Percentiles rank a stretch among this genome's conserved stretches.
Conservation (phyloP, 2,797 vertebrate genomes). For the Intellagama lesueurii region DNA sequence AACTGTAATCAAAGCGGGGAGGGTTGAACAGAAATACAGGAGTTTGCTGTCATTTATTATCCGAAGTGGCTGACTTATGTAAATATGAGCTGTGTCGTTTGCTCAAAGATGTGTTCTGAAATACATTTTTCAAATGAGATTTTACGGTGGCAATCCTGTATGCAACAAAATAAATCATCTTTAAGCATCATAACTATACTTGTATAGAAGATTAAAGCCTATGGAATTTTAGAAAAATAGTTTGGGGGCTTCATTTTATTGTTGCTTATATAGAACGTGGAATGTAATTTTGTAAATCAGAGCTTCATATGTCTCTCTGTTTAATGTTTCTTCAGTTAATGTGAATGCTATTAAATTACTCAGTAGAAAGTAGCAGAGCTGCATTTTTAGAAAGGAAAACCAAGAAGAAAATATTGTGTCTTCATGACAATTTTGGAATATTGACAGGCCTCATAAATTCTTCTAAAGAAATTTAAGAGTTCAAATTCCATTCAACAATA, state of each 20-base stretch:
- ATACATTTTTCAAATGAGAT: neutral
- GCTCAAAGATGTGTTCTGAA: slow-evolving; percentile 9
- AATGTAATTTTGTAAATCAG: neutral
- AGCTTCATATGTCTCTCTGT: neutral
- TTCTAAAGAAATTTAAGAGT: neutral
- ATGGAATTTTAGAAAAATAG: neutral
- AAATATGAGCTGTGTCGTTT: neutral
- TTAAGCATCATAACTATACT: neutral
- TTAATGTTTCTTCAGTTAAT: neutral
- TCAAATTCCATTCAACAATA: neutral
- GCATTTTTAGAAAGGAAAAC: neutral
- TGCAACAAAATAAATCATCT: neutral
- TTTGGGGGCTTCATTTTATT: neutral
- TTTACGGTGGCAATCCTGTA: neutral
- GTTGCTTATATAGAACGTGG: neutral
- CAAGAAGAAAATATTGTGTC: neutral
- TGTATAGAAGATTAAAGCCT: neutral
- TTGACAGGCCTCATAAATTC: neutral
- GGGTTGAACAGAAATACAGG: neutral
- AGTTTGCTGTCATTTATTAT: neutral
- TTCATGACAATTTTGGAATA: neutral
- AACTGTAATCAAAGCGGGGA: neutral
- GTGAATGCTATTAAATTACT: neutral
- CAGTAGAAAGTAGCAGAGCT: neutral
- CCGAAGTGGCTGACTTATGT: neutral